These are phyloP conservation scores for Hydrozoanthus tunicans DNA, from an alignment of 64 coral and sea anemone species.

Conservation along the genomic window DNA sequence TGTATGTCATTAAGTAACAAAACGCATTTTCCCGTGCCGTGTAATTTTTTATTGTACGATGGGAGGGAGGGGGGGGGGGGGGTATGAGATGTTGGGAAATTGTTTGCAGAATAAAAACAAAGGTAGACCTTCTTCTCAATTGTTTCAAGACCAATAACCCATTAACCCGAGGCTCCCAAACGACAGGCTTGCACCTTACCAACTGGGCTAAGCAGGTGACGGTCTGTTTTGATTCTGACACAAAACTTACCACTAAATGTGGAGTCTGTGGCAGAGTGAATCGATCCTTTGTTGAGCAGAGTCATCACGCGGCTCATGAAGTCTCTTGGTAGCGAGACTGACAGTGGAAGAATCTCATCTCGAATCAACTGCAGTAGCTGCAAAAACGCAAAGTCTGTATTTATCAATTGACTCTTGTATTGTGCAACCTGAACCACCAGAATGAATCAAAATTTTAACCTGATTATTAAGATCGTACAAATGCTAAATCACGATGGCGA, in stretches of 20 bases:
- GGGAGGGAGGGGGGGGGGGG: not conserved
- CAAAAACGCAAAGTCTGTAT: not conserved
- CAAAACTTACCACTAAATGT: slow-evolving; percentile 83
- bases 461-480: too few species aligned
- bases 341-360: slow-evolving; percentile 93
- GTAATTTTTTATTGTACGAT: too few species aligned
- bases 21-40: too few species aligned
- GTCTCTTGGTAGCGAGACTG: slow-evolving; percentile 81
- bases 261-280: slow-evolving; percentile 95
- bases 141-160: too few species aligned
- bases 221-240: not conserved
- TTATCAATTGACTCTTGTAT: not conserved
- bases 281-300: slow-evolving; percentile 91
- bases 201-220: not conserved
- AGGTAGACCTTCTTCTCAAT: too few species aligned
- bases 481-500: too few species aligned
- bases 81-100: not conserved
- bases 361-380: slow-evolving; percentile 90
- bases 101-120: too few species aligned
- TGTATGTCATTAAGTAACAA: too few species aligned
- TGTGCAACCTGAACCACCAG: too few species aligned
- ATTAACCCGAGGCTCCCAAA: too few species aligned
- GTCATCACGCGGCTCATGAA: slow-evolving; percentile 97
- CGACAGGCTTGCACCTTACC: too few species aligned
- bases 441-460: too few species aligned